Evolutionary conservation across 2,113 vertebrate genomes (phyloP), one percentile per base, ranked within the genome.

Genomic region (Silurus glanis): DNA sequence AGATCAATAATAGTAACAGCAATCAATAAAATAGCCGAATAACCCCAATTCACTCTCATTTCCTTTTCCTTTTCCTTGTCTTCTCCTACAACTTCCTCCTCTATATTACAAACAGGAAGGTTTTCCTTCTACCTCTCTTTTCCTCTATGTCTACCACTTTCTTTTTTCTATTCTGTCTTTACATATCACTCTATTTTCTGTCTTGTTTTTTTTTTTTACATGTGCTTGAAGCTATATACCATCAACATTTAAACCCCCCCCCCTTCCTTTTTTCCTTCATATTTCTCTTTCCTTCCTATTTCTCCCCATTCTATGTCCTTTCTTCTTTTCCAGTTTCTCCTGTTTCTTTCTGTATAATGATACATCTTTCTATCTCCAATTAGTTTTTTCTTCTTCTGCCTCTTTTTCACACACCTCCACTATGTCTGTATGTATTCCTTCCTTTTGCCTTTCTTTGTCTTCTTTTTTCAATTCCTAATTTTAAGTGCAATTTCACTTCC

Each of bases 1-100:
- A 37, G 62, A 85, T 88, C 80, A 53, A 85, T 85, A 55, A 62
- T 49, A 37, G 21, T 49, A 88, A 74, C 80, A 79, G n/a, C 9
- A 21, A 78, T 74, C 84, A 61, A 83, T 83, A 83, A 7, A 55
- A 53, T 67, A 6, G 37, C 72, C 1, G 21, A 62, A 83, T 51
- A 49, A 76, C 16, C 83, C 56, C 55, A 71, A 83, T 78, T 66
- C 19, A 61, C 23, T 78, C 51, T 58, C 64, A 17, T 19, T 53
- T 64, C 69, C 59, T 55, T 53, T 76, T 58, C 62, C 67, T 72
- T 67, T 62, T 80, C 55, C 69, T 69, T 17, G n/a, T 69, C 64
- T 83, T 37, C 66, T 80, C 72, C 72, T 16, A 83, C 91, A 49
- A 78, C 66, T 64, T 55, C 14, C 55, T 61, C 71, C 85, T 9